Conservation (phyloP, 2,113 vertebrate genomes). For the Crocuta crocuta region DNA sequence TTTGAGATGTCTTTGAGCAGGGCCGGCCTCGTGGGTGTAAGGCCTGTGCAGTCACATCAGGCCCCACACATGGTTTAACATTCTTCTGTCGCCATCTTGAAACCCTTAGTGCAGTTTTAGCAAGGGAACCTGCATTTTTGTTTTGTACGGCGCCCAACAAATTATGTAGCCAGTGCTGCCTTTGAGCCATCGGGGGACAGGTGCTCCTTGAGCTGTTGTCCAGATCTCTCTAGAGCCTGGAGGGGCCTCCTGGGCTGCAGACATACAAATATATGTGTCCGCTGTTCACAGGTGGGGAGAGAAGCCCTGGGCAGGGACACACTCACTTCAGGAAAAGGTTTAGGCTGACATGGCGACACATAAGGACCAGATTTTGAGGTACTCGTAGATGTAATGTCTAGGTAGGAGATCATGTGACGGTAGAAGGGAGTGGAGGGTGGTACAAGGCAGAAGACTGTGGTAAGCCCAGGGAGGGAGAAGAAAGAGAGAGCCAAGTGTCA, state of each 20-base stretch:
- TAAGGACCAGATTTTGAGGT: not conserved
- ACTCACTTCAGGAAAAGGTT: not conserved
- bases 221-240: rapidly evolving
- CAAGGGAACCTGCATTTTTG: not conserved
- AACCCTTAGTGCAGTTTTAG: not conserved
- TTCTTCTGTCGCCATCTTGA: not conserved
- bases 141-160: not conserved
- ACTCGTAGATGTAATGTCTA: not conserved
- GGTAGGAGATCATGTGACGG: not conserved
- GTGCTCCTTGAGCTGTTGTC: not conserved
- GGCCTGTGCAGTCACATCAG: no score
- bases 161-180: not conserved
- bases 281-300: not conserved
- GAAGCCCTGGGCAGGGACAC: no score
- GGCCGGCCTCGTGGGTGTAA: rapidly evolving
- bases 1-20: not conserved
- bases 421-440: not conserved
- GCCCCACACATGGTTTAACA: not conserved
- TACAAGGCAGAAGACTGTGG: not conserved
- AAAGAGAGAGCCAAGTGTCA: not conserved
- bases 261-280: rapidly evolving
- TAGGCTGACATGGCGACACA: not conserved
- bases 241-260: not conserved
- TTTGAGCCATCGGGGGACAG: not conserved
- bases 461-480: not conserved